These are phyloP conservation scores for Monomorium pharaonis DNA, from an alignment of 1,140 invertebrate genomes.

Conservation along the genomic window DNA sequence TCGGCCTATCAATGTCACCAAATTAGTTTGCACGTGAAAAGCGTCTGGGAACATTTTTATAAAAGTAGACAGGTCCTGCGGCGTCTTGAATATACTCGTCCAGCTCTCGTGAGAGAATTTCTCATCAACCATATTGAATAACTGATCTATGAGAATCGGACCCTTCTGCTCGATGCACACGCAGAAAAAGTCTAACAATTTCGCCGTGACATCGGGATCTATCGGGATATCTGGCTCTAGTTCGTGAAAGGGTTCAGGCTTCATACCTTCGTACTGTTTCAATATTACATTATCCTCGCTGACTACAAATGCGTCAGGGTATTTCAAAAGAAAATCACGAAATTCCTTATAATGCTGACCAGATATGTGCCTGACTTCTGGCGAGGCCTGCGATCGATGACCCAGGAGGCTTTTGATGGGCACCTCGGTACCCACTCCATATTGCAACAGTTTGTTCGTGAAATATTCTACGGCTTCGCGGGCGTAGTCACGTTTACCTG, in stretches of 20 bases:
- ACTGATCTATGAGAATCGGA: constrained; percentile 93
- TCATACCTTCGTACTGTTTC: constrained; percentile 87
- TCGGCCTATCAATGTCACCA: constrained; percentile 92
- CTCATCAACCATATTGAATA: constrained; percentile 92
- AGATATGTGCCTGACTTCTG: constrained; percentile 97
- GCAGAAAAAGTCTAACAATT: constrained; percentile 91
- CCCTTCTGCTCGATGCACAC: constrained; percentile 92
- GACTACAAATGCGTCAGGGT: constrained; percentile 94
- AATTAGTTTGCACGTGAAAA: constrained; percentile 95
- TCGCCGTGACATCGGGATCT: constrained; percentile 91
- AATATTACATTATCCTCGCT: constrained; percentile 94
- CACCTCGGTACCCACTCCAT: constrained; percentile 95
- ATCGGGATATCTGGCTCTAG: constrained; percentile 90
- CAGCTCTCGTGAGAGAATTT: constrained; percentile 92
- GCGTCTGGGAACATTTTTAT: constrained; percentile 95
- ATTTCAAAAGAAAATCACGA: constrained; percentile 94
- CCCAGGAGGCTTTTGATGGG: constrained; percentile 97
- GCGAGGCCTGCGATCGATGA: constrained; percentile 96
- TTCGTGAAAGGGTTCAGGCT: constrained; percentile 83
- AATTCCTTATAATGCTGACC: constrained; percentile 97
- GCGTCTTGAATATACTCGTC: constrained; percentile 93
- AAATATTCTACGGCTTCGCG: constrained; percentile 98
- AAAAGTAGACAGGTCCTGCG: constrained; percentile 94
- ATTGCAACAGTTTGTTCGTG: constrained; percentile 94
- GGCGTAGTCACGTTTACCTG: constrained; percentile 93